Evolutionary conservation across 2,113 vertebrate species (phyloP).

Genomic region (Mohoua ochrocephala): DNA sequence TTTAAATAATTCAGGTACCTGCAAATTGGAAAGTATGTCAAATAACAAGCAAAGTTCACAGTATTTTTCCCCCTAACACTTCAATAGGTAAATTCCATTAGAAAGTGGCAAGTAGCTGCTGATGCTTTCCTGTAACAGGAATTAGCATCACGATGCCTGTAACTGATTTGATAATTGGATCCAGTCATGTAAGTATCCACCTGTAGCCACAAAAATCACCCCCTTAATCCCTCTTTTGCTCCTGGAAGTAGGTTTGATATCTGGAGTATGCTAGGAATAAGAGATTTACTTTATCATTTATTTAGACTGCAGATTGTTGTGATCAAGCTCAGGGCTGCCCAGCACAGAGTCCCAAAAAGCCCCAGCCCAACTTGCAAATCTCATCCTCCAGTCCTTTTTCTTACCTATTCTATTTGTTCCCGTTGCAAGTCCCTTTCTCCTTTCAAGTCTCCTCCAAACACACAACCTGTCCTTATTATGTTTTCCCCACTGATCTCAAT

Average conservation of each 20-base stretch:
- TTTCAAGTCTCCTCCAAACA: not conserved
- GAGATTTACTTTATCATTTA: not conserved
- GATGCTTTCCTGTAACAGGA: not conserved
- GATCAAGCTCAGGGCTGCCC: not conserved
- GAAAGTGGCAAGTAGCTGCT: not conserved
- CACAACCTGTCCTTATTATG: not conserved
- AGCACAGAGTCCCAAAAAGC: not conserved
- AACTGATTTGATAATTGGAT: fast-evolving
- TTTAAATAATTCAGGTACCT: slow-evolving; percentile 31
- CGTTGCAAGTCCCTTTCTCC: fast-evolving
- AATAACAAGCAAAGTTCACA: not conserved
- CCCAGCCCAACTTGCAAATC: not conserved
- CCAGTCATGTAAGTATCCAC: not conserved
- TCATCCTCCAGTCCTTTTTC: not conserved
- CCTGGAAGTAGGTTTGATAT: not conserved
- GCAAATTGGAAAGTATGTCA: not conserved
- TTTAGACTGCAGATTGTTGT: not conserved
- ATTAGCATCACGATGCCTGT: fast-evolving
- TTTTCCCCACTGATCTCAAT: not conserved
- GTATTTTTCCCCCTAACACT: not conserved
- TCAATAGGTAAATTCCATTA: not conserved
- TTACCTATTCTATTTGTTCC: not conserved
- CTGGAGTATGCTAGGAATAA: not conserved
- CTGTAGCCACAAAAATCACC: not conserved
- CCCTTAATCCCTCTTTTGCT: not conserved